phyloP scores from a whole-genome alignment of 2,113 vertebrate species.

The Alethe diademata region DNA sequence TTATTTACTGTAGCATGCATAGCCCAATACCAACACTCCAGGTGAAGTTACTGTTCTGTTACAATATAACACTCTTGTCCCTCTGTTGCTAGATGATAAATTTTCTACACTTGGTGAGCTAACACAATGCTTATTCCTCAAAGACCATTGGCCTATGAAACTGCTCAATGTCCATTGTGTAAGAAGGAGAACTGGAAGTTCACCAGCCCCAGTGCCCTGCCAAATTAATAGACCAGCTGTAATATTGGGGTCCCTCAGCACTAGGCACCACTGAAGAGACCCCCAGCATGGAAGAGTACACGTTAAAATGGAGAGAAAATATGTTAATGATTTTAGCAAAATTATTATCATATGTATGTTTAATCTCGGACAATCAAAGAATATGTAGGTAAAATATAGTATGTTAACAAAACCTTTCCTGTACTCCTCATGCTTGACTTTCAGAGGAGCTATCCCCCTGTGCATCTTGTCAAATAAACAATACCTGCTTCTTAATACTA shows the following conservation, averaged over 20 bases:
- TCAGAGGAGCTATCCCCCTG: background rate
- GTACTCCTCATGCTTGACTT: background rate
- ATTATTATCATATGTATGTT: background rate
- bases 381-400: background rate
- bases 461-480: background rate
- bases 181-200: background rate
- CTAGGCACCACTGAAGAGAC: background rate
- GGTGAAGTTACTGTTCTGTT: background rate
- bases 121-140: background rate
- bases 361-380: background rate
- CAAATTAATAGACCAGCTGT: background rate
- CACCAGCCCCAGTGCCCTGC: background rate
- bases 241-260: background rate
- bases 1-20: background rate
- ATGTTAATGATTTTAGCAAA: background rate
- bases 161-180: background rate
- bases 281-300: background rate
- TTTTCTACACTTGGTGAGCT: background rate
- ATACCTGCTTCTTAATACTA: background rate
- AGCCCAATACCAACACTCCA: background rate
- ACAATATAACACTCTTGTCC: background rate
- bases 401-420: background rate
- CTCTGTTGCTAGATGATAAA: background rate
- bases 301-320: background rate
- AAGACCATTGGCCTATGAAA: background rate